Conservation (phyloP, 2,797 vertebrate species). For the Rhodeus uyekii region DNA sequence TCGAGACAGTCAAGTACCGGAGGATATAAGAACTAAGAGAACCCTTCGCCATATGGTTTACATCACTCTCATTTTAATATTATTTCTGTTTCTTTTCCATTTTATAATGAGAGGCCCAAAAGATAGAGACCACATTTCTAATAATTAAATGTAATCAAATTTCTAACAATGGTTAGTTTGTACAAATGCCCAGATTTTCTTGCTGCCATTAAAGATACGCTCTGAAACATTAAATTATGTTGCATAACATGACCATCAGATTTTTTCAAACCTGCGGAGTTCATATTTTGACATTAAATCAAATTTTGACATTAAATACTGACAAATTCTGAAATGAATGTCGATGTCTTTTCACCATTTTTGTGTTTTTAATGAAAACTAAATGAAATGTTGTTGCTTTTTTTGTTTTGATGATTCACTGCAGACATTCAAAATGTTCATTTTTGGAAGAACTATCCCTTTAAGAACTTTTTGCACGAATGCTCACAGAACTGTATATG, state of each 20-base stretch:
- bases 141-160: neutral
- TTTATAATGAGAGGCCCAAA: neutral
- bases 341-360: neutral
- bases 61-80: neutral
- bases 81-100: neutral
- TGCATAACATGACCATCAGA: neutral
- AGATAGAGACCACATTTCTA: neutral
- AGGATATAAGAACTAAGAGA: neutral
- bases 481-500: no score
- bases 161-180: neutral
- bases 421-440: neutral
- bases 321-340: neutral
- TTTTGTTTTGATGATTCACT: neutral
- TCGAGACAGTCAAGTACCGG: constrained; percentile 22
- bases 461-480: neutral
- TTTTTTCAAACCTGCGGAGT: neutral
- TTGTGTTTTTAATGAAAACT: neutral
- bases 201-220: neutral
- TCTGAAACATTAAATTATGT: neutral
- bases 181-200: neutral
- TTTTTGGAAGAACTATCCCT: neutral
- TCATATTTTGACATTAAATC: no score
- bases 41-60: constrained; percentile 13
- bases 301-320: neutral
- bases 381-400: neutral